Base-by-base conservation (phyloP, 2,113 vertebrate genomes). In the Melozone crissalis region DNA sequence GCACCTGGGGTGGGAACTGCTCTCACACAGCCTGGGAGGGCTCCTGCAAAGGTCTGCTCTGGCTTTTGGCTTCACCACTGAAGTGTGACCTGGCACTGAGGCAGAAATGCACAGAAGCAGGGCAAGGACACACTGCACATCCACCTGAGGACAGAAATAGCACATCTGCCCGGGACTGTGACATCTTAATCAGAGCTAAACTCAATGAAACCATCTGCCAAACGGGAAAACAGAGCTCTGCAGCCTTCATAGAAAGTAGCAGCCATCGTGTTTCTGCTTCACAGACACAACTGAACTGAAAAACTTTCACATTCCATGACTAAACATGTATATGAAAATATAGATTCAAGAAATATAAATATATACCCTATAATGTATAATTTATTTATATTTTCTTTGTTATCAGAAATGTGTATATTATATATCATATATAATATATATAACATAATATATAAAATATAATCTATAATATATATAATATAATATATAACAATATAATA, bases 71-170 rank as follows among this genome's bases (percentile, higher is more conserved):
- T 58, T 8, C 37, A 24, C 22, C 79, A 31, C 43, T 23, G 0
- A n/a, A 44, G 31, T 1, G 9, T 8, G 16, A 46, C 13, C 35
- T 27, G 21, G 33, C 30, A 23, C 1, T 18, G 17, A 0, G 2
- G 55, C n/a, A 84, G 54, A 59, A 65, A 37, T 0, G 19, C 28
- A 28, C 6, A 52, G 30, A 8, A 8, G 13, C 72, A 77, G 17
- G 43, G 27, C 24, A 75, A 33, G 41, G 59, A 51, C 49, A 51
- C 49, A 51, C 37, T 35, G 47, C 52, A 39, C 43, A 35, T 7
- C 6, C 31, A 68, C 63, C 23, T 59, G 2, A 15, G 1, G 3
- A n/a, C 15, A 81, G 43, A 37, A 69, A 15, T 3, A 67, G 58
- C 35, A 10, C 5, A 7, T n/a, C 59, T 84, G 59, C 16, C 77